Percentiles rank a stretch among this genome's conserved stretches.
Evolutionary conservation across 2,888 invertebrate species (phyloP).

Genomic region (Nipponacmea schrenckii): DNA sequence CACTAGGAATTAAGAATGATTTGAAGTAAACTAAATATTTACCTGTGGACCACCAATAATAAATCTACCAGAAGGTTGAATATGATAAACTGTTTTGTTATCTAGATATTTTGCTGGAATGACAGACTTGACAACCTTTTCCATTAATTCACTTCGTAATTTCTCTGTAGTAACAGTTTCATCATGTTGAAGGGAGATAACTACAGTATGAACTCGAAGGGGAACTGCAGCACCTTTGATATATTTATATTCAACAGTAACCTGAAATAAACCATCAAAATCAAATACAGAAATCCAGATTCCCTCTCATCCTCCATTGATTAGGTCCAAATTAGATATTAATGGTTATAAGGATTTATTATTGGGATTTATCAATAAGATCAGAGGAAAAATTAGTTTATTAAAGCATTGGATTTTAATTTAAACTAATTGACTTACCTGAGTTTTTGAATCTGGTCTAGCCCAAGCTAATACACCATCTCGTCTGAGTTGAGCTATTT

Average conservation of each 20-base stretch:
- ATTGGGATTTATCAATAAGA: no score
- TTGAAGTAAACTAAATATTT: constrained; percentile 35
- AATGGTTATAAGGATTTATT: no score
- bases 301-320: no score
- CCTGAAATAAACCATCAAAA: constrained; percentile 74
- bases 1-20: background rate
- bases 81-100: constrained; percentile 91
- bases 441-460: constrained; percentile 67
- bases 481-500: constrained; percentile 64
- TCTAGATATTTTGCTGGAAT: constrained; percentile 93
- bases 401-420: no score
- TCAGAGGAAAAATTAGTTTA: no score
- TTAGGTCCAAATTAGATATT: no score
- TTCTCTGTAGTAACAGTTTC: constrained; percentile 88
- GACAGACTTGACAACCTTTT: constrained; percentile 90
- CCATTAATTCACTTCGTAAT: constrained; percentile 84
- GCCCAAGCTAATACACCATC: constrained; percentile 65
- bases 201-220: constrained; percentile 93
- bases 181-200: constrained; percentile 97
- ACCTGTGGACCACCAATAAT: constrained; percentile 97
- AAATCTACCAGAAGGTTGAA: constrained; percentile 96
- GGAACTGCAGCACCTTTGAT: constrained; percentile 94
- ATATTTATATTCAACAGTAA: constrained; percentile 94
- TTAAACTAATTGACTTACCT: constrained; percentile 43
- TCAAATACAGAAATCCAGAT: no score